These are phyloP conservation scores for Pollenia griseotomentosa DNA, from an alignment of 2,888 invertebrate genomes.

Conservation along the genomic window DNA sequence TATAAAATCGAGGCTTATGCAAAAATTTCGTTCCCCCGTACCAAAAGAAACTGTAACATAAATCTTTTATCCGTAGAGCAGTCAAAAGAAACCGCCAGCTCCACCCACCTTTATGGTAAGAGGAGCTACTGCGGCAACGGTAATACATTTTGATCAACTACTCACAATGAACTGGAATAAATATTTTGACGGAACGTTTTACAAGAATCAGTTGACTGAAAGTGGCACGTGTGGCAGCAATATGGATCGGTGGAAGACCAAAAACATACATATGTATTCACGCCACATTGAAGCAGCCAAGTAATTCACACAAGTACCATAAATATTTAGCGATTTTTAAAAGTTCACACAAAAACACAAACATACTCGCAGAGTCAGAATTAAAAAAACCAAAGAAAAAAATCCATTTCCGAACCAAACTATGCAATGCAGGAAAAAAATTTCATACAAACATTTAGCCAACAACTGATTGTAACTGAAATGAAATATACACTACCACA, in stretches of 20 bases:
- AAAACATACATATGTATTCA: too few species aligned
- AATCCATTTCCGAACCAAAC: background rate
- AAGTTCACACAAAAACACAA: background rate
- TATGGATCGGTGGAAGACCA: conserved; percentile 89
- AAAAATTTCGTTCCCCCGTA: too few species aligned
- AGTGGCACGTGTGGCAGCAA: conserved; percentile 91
- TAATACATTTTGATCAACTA: conserved; percentile 90
- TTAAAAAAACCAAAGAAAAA: background rate
- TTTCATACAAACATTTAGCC: too few species aligned
- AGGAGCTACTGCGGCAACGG: conserved; percentile 88
- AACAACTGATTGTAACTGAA: too few species aligned
- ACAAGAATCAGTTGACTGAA: conserved; percentile 91
- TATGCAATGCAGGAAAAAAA: too few species aligned
- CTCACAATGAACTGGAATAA: conserved; percentile 91
- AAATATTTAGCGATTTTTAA: conserved; percentile 32
- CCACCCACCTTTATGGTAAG: background rate
- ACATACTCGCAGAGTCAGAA: too few species aligned
- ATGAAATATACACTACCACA: too few species aligned
- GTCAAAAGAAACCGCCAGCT: background rate
- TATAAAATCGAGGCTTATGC: background rate
- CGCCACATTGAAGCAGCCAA: conserved; percentile 86
- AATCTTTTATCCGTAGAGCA: background rate
- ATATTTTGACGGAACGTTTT: conserved; percentile 92
- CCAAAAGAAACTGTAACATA: background rate
- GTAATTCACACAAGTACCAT: conserved; percentile 87